Evolutionary conservation across 92 coral and sea anemone genomes (phyloP).

Genomic region (Meandrina meandrites): DNA sequence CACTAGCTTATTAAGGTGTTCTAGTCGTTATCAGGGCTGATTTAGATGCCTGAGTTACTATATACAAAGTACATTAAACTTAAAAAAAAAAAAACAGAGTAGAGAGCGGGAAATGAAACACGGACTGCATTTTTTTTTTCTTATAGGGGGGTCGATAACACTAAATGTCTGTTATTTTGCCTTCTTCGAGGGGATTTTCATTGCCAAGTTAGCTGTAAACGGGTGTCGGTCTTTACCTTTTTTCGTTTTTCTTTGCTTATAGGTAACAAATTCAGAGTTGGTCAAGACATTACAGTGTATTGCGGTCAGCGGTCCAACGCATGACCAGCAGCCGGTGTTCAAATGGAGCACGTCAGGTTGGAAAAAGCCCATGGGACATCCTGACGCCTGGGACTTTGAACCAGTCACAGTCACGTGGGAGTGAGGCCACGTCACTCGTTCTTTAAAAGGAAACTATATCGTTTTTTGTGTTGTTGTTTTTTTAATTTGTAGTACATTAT

Average conservation of each 20-base stretch:
- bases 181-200: not conserved
- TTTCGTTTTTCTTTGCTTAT: not conserved
- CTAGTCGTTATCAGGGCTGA: not conserved
- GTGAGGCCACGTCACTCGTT: not conserved
- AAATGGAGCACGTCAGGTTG: slow-evolving; percentile 96
- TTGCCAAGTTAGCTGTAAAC: not conserved
- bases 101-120: not conserved
- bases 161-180: not conserved
- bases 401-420: slow-evolving; percentile 37
- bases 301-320: slow-evolving; percentile 81
- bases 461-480: no score
- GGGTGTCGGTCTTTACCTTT: not conserved
- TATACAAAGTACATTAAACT: not conserved
- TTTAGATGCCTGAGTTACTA: not conserved
- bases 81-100: no score
- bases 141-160: not conserved
- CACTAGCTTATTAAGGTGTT: no score
- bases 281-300: slow-evolving; percentile 68
- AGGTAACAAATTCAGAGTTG: slow-evolving; percentile 83
- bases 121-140: no score
- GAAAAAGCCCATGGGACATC: slow-evolving; percentile 89
- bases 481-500: not conserved
- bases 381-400: slow-evolving; percentile 94
- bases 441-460: no score
- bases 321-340: slow-evolving; percentile 96